A percentile compares a stretch with the other conserved stretches of the same genome.
Conservation (phyloP, 2,113 vertebrate species). For the Passer montanus region DNA sequence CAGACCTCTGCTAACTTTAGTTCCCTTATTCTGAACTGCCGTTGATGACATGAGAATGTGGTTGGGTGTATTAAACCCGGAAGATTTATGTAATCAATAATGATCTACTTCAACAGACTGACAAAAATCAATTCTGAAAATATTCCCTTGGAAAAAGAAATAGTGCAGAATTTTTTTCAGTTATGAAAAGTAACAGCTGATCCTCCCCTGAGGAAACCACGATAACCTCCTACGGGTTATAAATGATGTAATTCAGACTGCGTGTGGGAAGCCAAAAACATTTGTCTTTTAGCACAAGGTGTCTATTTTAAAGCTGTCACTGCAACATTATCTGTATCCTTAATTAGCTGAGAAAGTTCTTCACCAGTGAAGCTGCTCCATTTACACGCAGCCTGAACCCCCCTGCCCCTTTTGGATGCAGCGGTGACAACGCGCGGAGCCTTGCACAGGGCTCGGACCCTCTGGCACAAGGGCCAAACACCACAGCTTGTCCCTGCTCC, state of each 20-base stretch:
- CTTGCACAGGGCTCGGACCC: accelerated
- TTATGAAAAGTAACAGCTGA: constrained; percentile 68
- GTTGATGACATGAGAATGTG: neutral
- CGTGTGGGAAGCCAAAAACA: constrained; percentile 73
- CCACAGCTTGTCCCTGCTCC: neutral
- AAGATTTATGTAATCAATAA: neutral
- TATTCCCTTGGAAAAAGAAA: neutral
- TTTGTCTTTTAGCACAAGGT: constrained; percentile 70
- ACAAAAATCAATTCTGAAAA: constrained; percentile 26
- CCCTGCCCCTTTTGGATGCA: neutral
- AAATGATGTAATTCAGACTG: constrained; percentile 70
- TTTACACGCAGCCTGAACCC: neutral
- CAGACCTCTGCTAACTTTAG: neutral
- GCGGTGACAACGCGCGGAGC: accelerated
- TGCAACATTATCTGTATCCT: constrained; percentile 57
- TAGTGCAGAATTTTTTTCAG: constrained; percentile 24
- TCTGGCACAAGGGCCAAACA: neutral
- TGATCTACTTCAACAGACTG: neutral
- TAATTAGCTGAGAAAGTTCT: constrained; percentile 46
- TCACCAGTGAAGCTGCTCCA: neutral
- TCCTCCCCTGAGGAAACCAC: constrained; percentile 72
- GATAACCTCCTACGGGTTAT: constrained; percentile 70
- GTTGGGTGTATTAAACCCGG: neutral
- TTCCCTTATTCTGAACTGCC: neutral
- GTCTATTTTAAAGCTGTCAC: constrained; percentile 73